Percentiles rank a stretch among this genome's conserved stretches.
phyloP scores from a whole-genome alignment of 2,113 vertebrate genomes.

The Toxostoma redivivum region DNA sequence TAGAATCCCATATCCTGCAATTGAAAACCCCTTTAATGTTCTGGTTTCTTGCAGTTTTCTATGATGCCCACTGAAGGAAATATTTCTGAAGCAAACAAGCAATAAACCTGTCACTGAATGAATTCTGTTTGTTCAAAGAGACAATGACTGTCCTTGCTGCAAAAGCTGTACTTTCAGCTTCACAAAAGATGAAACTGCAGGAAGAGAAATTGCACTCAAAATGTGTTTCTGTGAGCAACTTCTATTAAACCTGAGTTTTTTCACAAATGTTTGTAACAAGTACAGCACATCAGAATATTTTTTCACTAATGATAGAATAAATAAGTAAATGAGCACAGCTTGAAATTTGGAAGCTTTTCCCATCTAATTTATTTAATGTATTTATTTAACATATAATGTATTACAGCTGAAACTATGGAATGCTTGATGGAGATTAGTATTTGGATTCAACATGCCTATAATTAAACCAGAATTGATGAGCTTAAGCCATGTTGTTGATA shows the following conservation, averaged over 20 bases:
- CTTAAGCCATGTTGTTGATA: not conserved
- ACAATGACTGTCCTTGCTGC: not conserved
- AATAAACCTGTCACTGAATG: constrained; percentile 38
- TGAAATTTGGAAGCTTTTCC: not conserved
- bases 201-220: not conserved
- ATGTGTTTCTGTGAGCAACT: not conserved
- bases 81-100: constrained; percentile 29
- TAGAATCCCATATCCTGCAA: not conserved
- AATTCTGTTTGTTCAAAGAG: constrained; percentile 17
- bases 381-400: not conserved
- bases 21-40: constrained; percentile 25
- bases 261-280: not conserved
- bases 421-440: not conserved
- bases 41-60: constrained; percentile 1
- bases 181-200: not conserved
- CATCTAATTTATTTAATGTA: not conserved
- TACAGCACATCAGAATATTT: not conserved
- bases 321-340: not conserved
- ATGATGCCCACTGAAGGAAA: not conserved
- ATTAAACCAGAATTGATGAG: not conserved
- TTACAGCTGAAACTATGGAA: not conserved
- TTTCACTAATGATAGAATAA: not conserved
- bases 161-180: not conserved
- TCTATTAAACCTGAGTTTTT: not conserved
- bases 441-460: not conserved